These are phyloP conservation scores for Tamandua tetradactyla DNA, from an alignment of 2,797 vertebrate genomes.

Conservation along the genomic window DNA sequence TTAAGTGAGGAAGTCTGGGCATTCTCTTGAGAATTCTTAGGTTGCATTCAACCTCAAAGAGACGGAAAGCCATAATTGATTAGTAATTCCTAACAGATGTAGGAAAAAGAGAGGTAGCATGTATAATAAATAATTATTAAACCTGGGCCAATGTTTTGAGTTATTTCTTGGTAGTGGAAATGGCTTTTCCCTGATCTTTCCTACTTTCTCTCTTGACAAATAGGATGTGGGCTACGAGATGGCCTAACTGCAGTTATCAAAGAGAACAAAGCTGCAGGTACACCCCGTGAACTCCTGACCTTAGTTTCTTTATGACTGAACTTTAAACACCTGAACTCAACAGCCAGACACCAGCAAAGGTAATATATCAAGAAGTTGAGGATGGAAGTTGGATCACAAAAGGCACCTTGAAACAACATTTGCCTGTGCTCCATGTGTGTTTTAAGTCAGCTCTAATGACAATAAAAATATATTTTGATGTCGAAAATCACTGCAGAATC, in stretches of 20 bases:
- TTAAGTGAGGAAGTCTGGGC: neutral
- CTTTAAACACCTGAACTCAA: neutral
- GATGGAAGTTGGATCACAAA: neutral
- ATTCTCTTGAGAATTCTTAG: neutral
- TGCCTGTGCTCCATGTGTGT: neutral
- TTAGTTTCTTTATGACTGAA: slow-evolving; percentile 1
- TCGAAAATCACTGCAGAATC: neutral
- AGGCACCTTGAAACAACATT: neutral
- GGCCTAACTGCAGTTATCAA: neutral
- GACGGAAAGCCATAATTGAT: neutral
- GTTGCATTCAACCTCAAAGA: neutral
- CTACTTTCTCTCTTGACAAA: neutral
- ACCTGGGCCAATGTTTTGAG: neutral
- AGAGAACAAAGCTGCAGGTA: neutral
- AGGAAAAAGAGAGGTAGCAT: neutral
- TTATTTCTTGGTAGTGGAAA: neutral
- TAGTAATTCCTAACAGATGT: neutral
- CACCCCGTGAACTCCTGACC: neutral
- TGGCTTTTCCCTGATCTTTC: neutral
- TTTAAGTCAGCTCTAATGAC: neutral
- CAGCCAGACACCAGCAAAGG: neutral
- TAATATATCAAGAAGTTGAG: neutral
- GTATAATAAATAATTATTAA: neutral
- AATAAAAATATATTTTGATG: slow-evolving; percentile 53
- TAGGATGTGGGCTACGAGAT: neutral